Evolutionary conservation across 37 sponge, comb jelly and placozoan genomes (phyloP), one percentile per base, ranked within the genome.

Genomic region (Lycopodina hypogea): DNA sequence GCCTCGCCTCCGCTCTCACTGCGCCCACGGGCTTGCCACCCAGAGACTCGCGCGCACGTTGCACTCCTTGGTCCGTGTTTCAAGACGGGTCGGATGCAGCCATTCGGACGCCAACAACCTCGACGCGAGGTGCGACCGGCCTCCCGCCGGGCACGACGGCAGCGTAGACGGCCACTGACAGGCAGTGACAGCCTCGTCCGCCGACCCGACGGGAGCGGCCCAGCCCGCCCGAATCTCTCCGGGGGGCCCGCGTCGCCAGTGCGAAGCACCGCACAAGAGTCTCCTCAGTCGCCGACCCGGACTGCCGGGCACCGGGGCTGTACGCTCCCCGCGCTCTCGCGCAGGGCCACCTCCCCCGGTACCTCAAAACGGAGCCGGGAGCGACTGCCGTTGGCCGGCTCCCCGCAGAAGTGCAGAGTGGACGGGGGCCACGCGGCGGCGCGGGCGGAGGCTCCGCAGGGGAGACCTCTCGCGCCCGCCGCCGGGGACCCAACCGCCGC

Each of bases 11-110:
- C 72, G 52, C 84, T 79, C 78, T 89, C 89, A 77, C 67, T 89
- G 66, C 79, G 79, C 89, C 79, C 42, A n/a, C 35, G 89, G 76
- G 74, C 57, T 82, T 88, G 75, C 72, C 90, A 75, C 85, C 84
- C 85, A 22, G 79, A 75, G 81, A 84, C 90, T 89, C 90, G 81
- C 81, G 71, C 85, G 80, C 81, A 67, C 68, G 84, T 79, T 83
- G 82, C 83, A 89, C 90, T 89, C 90, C 90, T 89, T 89, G 90
- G 90, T 89, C 90, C 84, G 90, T 89, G 90, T 84, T 84, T 84
- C 90, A 84, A 84, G 85, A 79, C 85, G 89, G 89, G 83, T 69
- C 89, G 79, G 71, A 83, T 78, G 79, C 64, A 41, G 75, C 74
- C 89, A 56, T 34, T 72, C 29, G 30, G 60, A 42, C 40, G 58